These are phyloP conservation scores for Microplitis manilae DNA, from an alignment of 2,888 invertebrate genomes.

Conservation along the genomic window DNA sequence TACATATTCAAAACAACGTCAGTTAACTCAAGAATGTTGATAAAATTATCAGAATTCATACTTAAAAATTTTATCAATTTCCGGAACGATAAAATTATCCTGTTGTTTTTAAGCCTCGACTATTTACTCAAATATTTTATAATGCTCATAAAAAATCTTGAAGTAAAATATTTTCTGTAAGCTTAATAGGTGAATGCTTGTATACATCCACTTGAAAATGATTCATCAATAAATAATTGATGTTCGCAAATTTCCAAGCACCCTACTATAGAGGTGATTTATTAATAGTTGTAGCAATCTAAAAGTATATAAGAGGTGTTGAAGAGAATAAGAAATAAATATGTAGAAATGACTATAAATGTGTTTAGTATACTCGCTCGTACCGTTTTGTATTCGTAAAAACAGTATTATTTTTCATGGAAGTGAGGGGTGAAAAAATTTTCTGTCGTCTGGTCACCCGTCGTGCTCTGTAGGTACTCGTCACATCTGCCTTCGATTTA, in stretches of 20 bases:
- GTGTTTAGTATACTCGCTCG: slow-evolving; percentile 42
- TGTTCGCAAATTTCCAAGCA: slow-evolving; percentile 5
- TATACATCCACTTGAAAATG: background rate
- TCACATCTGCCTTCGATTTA: slow-evolving; percentile 61
- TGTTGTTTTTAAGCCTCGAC: background rate
- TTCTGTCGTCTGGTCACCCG: slow-evolving; percentile 54
- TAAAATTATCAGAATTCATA: background rate
- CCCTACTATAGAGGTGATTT: background rate
- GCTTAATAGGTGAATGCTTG: background rate
- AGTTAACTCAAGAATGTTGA: slow-evolving; percentile 24
- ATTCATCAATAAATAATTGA: slow-evolving; percentile 11
- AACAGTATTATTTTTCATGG: slow-evolving; percentile 59
- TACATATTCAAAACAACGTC: background rate
- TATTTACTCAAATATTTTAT: background rate
- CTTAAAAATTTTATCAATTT: background rate
- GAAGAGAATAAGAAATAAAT: background rate
- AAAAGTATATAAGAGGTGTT: background rate
- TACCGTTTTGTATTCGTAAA: slow-evolving; percentile 60
- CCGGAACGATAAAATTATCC: background rate
- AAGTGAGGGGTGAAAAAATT: slow-evolving; percentile 50
- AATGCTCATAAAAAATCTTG: background rate
- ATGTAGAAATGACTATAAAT: background rate
- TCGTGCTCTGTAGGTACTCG: slow-evolving; percentile 59
- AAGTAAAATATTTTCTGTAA: background rate
- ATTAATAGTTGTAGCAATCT: slow-evolving; percentile 3